These are phyloP conservation scores for Holothuria glaberrima DNA, from an alignment of 35 echinoderm and acorn worm species.

Conservation along the genomic window DNA sequence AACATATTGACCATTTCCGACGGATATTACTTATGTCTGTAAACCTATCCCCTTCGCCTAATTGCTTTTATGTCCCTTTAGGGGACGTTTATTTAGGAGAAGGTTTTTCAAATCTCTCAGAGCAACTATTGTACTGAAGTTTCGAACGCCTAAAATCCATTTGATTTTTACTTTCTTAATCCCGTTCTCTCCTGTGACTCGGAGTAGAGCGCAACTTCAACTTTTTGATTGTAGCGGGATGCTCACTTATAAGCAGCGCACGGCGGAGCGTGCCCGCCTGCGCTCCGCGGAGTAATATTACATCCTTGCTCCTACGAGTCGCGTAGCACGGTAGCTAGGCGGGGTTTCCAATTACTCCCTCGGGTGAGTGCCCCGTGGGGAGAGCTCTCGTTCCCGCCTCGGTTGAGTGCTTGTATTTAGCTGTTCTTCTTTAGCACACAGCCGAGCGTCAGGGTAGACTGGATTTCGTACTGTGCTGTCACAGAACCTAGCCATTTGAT, in stretches of 20 bases:
- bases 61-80: slow-evolving; percentile 51
- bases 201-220: slow-evolving; percentile 38
- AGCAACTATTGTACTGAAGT: no score
- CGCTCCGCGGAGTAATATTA: slow-evolving; percentile 36
- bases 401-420: slow-evolving; percentile 45
- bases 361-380: slow-evolving; percentile 40
- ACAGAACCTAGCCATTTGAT: no score
- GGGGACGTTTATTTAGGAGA: slow-evolving; percentile 29
- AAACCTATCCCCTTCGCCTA: slow-evolving; percentile 26
- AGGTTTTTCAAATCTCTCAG: background rate
- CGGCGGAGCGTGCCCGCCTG: slow-evolving; percentile 40
- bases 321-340: slow-evolving; percentile 50
- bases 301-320: slow-evolving; percentile 29
- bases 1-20: slow-evolving; percentile 52
- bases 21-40: slow-evolving; percentile 39
- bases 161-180: slow-evolving; percentile 52
- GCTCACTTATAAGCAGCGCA: slow-evolving; percentile 13
- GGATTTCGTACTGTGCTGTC: slow-evolving; percentile 12
- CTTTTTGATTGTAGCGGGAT: slow-evolving; percentile 41
- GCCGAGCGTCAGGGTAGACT: slow-evolving; percentile 38
- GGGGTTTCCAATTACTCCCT: slow-evolving; percentile 51
- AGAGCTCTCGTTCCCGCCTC: slow-evolving; percentile 50
- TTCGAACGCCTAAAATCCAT: slow-evolving; percentile 27
- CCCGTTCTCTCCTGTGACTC: slow-evolving; percentile 31
- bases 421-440: slow-evolving; percentile 36